Evolutionary conservation across 2,888 invertebrate genomes (phyloP), one percentile per base, ranked within the genome.

Genomic region (Adela reaumurella): DNA sequence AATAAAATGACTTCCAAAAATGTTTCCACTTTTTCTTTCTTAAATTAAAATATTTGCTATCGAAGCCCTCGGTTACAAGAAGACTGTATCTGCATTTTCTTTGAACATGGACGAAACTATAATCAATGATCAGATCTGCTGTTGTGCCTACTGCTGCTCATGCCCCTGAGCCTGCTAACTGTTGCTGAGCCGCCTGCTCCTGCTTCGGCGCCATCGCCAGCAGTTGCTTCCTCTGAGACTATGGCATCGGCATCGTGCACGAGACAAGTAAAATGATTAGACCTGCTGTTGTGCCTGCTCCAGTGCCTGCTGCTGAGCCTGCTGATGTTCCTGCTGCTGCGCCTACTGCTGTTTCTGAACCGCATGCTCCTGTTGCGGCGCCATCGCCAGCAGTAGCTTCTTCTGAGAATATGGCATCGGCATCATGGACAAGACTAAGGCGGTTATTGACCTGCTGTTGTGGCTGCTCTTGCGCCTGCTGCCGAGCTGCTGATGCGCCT

Each of bases 31-130:
- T n/a, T n/a, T n/a, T n/a, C n/a, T n/a, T n/a, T n/a, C n/a, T n/a
- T n/a, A n/a, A n/a, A n/a, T n/a, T n/a, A n/a, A n/a, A n/a, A n/a
- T n/a, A n/a, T n/a, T n/a, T n/a, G n/a, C n/a, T n/a, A n/a, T n/a
- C n/a, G n/a, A n/a, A n/a, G n/a, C n/a, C n/a, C n/a, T n/a, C n/a
- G n/a, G n/a, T n/a, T n/a, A n/a, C n/a, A n/a, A n/a, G n/a, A n/a
- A n/a, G 93, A 93, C 54, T 94, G 71, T 48, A 94, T 78, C 20
- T 94, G 84, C 68, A 94, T 94, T 83, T 94, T 94, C 73, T 94
- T 93, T 48, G 91, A 90, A 65, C 90, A 89, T 10, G 87, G n/a
- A n/a, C n/a, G n/a, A n/a, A n/a, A n/a, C n/a, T n/a, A n/a, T n/a
- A n/a, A n/a, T n/a, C n/a, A n/a, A n/a, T n/a, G n/a, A n/a, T n/a